Percentiles rank a stretch among this genome's conserved stretches.
These are phyloP conservation scores for Geopemphigus sp. DNA, from an alignment of 1,140 invertebrate species.

Conservation along the genomic window DNA sequence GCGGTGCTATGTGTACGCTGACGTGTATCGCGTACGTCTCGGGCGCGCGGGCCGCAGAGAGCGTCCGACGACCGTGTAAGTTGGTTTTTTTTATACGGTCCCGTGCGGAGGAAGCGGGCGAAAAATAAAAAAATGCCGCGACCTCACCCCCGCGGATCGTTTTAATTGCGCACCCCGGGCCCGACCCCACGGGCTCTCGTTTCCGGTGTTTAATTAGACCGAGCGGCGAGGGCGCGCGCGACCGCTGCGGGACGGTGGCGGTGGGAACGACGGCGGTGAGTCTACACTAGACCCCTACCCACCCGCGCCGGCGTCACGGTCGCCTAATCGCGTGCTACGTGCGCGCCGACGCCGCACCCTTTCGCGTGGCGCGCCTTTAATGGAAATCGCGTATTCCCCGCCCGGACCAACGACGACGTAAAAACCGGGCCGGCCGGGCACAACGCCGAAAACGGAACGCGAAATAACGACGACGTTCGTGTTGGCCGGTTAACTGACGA, in stretches of 20 bases:
- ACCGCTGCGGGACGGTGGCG: neutral
- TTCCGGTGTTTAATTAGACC: slow-evolving; percentile 40
- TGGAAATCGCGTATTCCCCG: too few relatives aligned
- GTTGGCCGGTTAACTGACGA: too few relatives aligned
- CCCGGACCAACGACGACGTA: too few relatives aligned
- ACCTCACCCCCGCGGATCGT: slow-evolving; percentile 1
- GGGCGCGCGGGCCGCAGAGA: too few relatives aligned
- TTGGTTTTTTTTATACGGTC: too few relatives aligned
- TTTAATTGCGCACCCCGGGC: slow-evolving; percentile 28
- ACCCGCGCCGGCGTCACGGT: neutral
- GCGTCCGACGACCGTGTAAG: too few relatives aligned
- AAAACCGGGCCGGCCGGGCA: too few relatives aligned
- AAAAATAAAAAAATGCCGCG: neutral
- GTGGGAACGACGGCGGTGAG: neutral
- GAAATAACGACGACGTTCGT: too few relatives aligned
- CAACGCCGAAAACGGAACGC: too few relatives aligned
- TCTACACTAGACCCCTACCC: neutral
- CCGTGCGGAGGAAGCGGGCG: too few relatives aligned
- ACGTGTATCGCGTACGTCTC: too few relatives aligned
- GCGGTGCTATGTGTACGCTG: too few relatives aligned
- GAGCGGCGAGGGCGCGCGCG: neutral
- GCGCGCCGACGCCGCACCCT: neutral
- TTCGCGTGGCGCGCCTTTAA: neutral
- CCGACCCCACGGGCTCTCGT: neutral
- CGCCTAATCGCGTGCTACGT: neutral